Base-by-base conservation (phyloP, 2,113 vertebrate species). In the Eubucco bourcierii region DNA sequence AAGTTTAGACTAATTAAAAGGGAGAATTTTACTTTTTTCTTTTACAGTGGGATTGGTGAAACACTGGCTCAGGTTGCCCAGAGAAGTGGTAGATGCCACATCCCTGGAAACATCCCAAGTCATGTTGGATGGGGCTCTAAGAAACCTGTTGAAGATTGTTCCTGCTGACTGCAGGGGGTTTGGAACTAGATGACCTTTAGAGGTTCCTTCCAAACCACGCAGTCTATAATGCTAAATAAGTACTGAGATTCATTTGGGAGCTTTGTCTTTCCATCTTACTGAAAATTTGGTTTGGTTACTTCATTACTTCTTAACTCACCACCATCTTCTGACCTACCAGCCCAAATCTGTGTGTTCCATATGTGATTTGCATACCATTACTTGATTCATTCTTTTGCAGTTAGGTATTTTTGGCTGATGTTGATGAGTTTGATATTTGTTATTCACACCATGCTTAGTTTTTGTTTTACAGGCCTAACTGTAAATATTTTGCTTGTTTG, bases 361-460 rank as follows among this genome's bases (percentile, higher is more conserved):
- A 55, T 27, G 9, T 55, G 53, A 10, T 53, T 65, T 44, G 11
- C 2, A 5, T 59, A 19, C 13, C 18, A 15, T 87, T 79, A 29
- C 9, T 76, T 60, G 10, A 25, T 77, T 64, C 8, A 4, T 50
- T 61, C 28, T 61, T 83, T 63, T 52, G 6, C 34, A 89, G 17
- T 33, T 53, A 13, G 2, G 7, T 85, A 13, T 7, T 80, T 10
- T 15, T 4, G 79, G 61, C 29, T 55, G 9, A 1, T 15, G 5
- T 61, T 71, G 33, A 44, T 55, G 10, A 15, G 10, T 63, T 85
- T 91, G 11, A 9, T 77, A 28, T 56, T 80, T 92, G 34, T 67
- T n/a, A 74, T 73, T 0, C 2, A 63, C 4, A 4, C 33, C 33
- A 23, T n/a, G 2, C 6, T 23, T 66, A 27, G 0, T 8, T 50